Evolutionary conservation across 30 jellyfish, hydroid and myxozoan genomes (phyloP), one percentile per base, ranked within the genome.

Genomic region (Hydractinia symbiolongicarpus): DNA sequence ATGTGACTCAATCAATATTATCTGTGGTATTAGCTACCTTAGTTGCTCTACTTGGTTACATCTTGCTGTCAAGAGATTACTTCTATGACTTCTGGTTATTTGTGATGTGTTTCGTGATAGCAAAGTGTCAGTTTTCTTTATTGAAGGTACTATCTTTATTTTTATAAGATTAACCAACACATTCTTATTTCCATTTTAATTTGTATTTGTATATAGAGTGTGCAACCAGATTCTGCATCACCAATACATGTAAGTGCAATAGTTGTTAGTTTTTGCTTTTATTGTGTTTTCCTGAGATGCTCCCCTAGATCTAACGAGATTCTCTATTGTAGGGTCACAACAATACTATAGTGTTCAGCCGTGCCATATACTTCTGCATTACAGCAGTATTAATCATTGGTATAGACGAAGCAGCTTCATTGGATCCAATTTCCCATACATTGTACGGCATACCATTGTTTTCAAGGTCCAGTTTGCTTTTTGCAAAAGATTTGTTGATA

Each of bases 141-240:
- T 78, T 91, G 53, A 91, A 91, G 96, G 98, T 90, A 76, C 30
- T 20, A 9, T 70, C 15, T 50, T 17, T 16, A 67, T 21, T 67
- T 10, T 21, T 13, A 11, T 13, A 4, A 13, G 3, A 21, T 21
- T 10, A 67, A 67, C 14, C 3, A 49, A 71, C 9, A 14, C 56
- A 71, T 71, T 19, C 54, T 50, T 13, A 13, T 13, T 21, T 21
- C 11, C 1, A 49, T 67, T 21, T 10, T 15, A 21, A 20, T 11
- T 67, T 67, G 78, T 16, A 49, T 67, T 67, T 67, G 50, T 67
- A 13, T 67, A 13, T 73, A 91, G 98, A 91, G 98, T 79, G 98
- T 91, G 9, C 98, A 91, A 74, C 98, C 98, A 4, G 98, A 91
- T 61, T 91, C 98, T 15, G 98, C 98, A 5, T 91, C 98, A 9